Conservation (phyloP, 2,888 invertebrate species). For the Leptopterna dolabrata region DNA sequence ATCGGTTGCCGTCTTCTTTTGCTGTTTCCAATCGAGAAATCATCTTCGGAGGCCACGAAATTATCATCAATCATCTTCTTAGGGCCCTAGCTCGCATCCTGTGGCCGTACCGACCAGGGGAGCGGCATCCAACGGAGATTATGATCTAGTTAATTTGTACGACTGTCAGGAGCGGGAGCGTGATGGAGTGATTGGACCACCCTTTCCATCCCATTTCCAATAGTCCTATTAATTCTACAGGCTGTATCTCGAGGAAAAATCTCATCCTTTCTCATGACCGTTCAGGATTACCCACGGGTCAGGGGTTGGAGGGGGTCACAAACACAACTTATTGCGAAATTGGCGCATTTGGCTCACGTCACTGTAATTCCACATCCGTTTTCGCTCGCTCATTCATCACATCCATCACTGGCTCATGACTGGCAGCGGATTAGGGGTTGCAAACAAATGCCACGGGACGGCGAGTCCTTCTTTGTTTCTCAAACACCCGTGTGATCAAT, state of each 20-base stretch:
- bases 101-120: background rate
- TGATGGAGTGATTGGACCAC: slow-evolving; percentile 50
- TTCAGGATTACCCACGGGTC: background rate
- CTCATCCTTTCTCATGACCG: background rate
- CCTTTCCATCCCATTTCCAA: background rate
- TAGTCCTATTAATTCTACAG: background rate
- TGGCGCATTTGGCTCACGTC: slow-evolving; percentile 19
- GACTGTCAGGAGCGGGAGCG: slow-evolving; percentile 45
- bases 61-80: slow-evolving; percentile 36
- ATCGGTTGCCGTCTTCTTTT: background rate
- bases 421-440: slow-evolving; percentile 46
- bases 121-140: slow-evolving; percentile 40
- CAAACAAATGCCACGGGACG: slow-evolving; percentile 37
- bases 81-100: background rate
- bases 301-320: slow-evolving; percentile 33
- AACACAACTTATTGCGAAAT: slow-evolving; percentile 36
- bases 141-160: slow-evolving; percentile 54
- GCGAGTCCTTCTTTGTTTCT: slow-evolving; percentile 15
- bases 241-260: background rate
- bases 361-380: background rate
- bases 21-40: background rate
- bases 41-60: background rate
- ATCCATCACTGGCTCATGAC: slow-evolving; percentile 33
- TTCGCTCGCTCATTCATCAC: slow-evolving; percentile 37
- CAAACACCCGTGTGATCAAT: slow-evolving; percentile 39